Base-by-base conservation (phyloP, 2,113 vertebrate species). In the Motacilla alba region DNA sequence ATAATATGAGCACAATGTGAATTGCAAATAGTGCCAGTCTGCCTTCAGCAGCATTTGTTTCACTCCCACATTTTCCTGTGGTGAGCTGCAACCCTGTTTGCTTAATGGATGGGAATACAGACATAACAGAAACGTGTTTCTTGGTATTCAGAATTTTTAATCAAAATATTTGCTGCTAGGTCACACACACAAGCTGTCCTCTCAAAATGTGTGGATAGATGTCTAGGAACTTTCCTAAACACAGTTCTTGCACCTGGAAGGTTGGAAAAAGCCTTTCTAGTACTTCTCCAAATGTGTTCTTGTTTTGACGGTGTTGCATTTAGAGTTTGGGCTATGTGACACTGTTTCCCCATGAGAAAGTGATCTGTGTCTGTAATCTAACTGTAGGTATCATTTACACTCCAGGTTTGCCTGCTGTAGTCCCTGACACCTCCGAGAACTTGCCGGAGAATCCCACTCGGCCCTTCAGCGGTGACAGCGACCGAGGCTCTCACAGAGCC, bases 21-120 rank as follows among this genome's bases (percentile, higher is more conserved):
- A 39, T 53, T 73, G 43, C 27, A 69, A 77, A 90, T 74, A 90
- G 88, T 22, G 39, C 72, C 89, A 81, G 73, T 7, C 83, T 89
- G 80, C 83, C 80, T 86, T 75, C 64, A n/a, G 64, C 37, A 63
- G 73, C 63, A 9, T 39, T 92, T 89, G 43, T 77, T 90, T 74
- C 67, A 89, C 50, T 94, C 93, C 92, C 91, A 74, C 43, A 1
- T 67, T 78, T 90, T 94, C 90, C 92, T 89, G 63, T 86, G 81
- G 86, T 35, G 83, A 92, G 56, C 49, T 50, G 37, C 47, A 77
- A 26, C 24, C 21, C 16, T 50, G 13, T 69, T 93, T 62, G 72
- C 43, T 26, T 63, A 88, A 49, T 9, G 55, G 72, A 87, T 80
- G 33, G 37, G 59, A 76, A 69, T 22, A 30, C 5, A 56, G 55